Evolutionary conservation across 2,797 vertebrate genomes (phyloP), one percentile per base, ranked within the genome.

Genomic region (Galaxias olidus): DNA sequence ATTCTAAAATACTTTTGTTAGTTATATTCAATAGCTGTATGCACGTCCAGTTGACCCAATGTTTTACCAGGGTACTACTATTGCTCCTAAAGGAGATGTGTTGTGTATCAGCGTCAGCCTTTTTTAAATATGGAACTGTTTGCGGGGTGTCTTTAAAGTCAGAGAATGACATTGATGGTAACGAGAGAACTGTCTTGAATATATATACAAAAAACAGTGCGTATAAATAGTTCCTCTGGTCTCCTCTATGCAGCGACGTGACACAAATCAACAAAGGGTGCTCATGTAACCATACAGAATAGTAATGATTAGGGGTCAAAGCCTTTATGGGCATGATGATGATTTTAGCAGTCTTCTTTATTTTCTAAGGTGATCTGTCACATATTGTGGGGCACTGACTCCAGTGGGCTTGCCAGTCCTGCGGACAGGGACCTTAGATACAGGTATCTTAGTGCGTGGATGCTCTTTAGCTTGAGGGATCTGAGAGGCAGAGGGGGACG

Each of bases 381-480:
- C 13, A 13, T 17, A 18, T 40, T 14, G 18, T 11, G 53, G 53
- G 11, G 30, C 10, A n/a, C 40, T 41, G 0, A 58, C 63, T 57
- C 88, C 71, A 59, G 83, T 65, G 19, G 69, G 62, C 80, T 84
- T 94, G 77, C 90, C 94, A 69, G 88, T 91, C 76, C 94, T 92
- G 46, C 96, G 95, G 53, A 98, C 93, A 19, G 96, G 94, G 55
- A 98, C 94, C 90, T 96, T 98, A 65, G 98, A 98, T 58, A 98
- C 93, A 0, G 98, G 97, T 76, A 99, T 98, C 92, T 98, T 99
- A 72, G 98, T 97, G 88, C 95, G 95, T 74, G 91, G 88, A 48
- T 91, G 78, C 69, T 98, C 96, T 90, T 92, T 95, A 76, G 89
- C 88, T 69, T 91, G 91, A 78, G 94, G 85, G 88, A 93, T 81